phyloP scores from a whole-genome alignment of 2,797 vertebrate genomes.

The Chrosomus eos region DNA sequence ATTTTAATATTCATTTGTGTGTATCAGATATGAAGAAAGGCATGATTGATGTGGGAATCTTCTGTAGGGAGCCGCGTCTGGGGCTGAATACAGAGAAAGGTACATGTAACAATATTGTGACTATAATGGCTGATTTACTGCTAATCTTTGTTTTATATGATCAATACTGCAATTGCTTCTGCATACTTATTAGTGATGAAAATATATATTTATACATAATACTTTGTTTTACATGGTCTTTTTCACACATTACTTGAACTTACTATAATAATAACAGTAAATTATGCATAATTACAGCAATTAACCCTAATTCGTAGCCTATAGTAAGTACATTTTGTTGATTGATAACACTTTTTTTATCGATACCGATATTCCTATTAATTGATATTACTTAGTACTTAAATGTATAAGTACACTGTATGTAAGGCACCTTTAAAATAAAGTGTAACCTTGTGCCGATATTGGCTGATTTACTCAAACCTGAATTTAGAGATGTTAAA shows the following conservation, averaged over 20 bases:
- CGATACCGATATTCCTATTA: no score
- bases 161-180: background rate
- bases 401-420: background rate
- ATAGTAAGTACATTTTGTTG: background rate
- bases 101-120: slow-evolving; percentile 58
- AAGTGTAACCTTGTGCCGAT: background rate
- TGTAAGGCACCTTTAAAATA: background rate
- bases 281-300: background rate
- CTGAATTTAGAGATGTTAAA: background rate
- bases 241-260: background rate
- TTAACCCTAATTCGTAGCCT: background rate
- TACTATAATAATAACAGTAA: background rate
- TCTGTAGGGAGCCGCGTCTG: slow-evolving; percentile 85
- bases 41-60: slow-evolving; percentile 93
- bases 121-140: background rate
- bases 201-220: background rate
- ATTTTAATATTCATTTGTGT: background rate
- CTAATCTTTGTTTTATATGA: background rate
- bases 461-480: background rate
- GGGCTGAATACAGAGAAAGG: slow-evolving; percentile 92
- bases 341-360: no score
- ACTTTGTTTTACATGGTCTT: background rate
- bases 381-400: background rate
- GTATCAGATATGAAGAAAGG: slow-evolving; percentile 90
- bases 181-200: no score